Evolutionary conservation across 2,888 invertebrate genomes (phyloP).

Genomic region (Cheilosia pagana): DNA sequence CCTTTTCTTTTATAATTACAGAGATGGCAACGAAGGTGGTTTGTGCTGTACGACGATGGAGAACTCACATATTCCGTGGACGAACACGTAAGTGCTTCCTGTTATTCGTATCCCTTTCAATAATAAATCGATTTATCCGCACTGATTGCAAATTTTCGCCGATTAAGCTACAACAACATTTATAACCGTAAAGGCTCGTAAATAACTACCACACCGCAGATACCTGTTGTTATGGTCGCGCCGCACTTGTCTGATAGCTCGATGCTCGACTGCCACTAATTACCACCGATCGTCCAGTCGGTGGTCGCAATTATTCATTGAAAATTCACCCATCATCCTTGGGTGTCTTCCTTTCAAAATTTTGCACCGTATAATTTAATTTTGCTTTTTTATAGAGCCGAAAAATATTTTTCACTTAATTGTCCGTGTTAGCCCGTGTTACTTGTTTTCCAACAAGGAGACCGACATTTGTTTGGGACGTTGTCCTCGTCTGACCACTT

Average conservation of each 20-base stretch:
- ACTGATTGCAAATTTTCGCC: conserved; percentile 4
- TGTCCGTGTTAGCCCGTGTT: conserved; percentile 29
- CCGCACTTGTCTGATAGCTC: background rate
- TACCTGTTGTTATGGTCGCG: conserved; percentile 30
- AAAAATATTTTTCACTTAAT: conserved; percentile 46
- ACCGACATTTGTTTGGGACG: conserved; percentile 36
- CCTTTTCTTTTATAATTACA: conserved; percentile 86
- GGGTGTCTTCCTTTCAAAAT: conserved; percentile 21
- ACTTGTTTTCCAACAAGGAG: conserved; percentile 56
- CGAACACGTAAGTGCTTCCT: conserved; percentile 94
- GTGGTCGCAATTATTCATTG: conserved; percentile 53
- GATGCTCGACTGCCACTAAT: conserved; percentile 17
- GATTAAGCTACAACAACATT: conserved; percentile 22
- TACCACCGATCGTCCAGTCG: conserved; percentile 22
- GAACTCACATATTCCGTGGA: conserved; percentile 98
- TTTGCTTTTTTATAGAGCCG: background rate
- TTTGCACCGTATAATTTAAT: conserved; percentile 31
- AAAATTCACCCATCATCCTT: conserved; percentile 31
- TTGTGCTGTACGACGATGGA: conserved; percentile 98
- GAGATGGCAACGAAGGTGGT: conserved; percentile 99
- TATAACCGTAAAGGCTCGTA: conserved; percentile 38
- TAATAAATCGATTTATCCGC: conserved; percentile 17
- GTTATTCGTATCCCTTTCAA: conserved; percentile 2
- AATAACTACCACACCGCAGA: conserved; percentile 15
- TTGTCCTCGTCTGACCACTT: conserved; percentile 59